phyloP scores from a whole-genome alignment of 2,797 vertebrate genomes.

The Nannoperca obscura region DNA sequence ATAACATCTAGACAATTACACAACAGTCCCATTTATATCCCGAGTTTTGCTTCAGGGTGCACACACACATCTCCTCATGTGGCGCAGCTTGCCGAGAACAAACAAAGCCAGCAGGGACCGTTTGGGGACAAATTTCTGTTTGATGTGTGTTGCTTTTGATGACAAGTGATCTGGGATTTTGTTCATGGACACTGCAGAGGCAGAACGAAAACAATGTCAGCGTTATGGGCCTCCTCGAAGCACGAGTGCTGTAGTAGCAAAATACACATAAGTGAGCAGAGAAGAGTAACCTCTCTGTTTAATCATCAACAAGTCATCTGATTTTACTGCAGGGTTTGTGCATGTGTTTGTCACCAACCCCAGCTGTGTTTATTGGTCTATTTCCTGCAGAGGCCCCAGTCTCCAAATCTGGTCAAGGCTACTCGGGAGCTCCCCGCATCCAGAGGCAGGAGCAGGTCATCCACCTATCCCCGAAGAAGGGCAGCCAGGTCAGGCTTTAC shows the following conservation, averaged over 20 bases:
- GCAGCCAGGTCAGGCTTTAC: constrained; percentile 89
- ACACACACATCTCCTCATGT: constrained; percentile 33
- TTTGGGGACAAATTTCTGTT: constrained; percentile 59
- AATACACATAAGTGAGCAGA: constrained; percentile 42
- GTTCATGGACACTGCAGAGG: constrained; percentile 31
- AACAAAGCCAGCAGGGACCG: constrained; percentile 60
- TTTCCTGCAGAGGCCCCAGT: constrained; percentile 88
- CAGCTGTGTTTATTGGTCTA: constrained; percentile 35
- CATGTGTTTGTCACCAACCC: constrained; percentile 39
- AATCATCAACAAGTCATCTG: constrained; percentile 35
- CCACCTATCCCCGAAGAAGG: constrained; percentile 96
- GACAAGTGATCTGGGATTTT: constrained; percentile 56
- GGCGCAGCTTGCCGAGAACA: constrained; percentile 67
- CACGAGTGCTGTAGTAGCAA: constrained; percentile 24
- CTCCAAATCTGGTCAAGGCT: constrained; percentile 88
- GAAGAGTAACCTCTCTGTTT: constrained; percentile 15
- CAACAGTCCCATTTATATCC: constrained; percentile 73
- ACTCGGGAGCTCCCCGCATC: constrained; percentile 94
- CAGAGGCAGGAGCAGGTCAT: constrained; percentile 97
- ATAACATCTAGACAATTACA: constrained; percentile 80
- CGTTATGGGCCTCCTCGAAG: constrained; percentile 29
- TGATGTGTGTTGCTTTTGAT: constrained; percentile 60
- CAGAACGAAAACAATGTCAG: constrained; percentile 39
- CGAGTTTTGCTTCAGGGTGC: constrained; percentile 59
- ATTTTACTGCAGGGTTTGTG: constrained; percentile 42